These are phyloP conservation scores for Hydrotaea diabolus DNA, from an alignment of 2,888 invertebrate species.

Conservation along the genomic window DNA sequence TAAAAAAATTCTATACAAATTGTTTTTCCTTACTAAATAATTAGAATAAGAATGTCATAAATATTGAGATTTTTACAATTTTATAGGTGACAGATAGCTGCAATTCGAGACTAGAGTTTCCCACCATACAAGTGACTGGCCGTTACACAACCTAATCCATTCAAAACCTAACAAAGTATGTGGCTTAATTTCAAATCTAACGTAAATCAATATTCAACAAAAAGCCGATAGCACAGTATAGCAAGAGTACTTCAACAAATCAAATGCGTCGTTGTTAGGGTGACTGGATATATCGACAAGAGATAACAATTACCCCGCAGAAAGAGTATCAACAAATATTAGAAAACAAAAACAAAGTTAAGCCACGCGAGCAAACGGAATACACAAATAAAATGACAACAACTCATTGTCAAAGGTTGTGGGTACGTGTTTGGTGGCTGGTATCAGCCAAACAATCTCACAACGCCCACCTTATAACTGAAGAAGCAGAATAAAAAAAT, in stretches of 20 bases:
- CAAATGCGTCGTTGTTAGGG: background rate
- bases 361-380: constrained; percentile 26
- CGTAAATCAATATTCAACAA: background rate
- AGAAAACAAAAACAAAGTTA: constrained; percentile 7
- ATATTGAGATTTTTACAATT: too few relatives aligned
- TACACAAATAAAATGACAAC: background rate
- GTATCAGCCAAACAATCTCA: background rate
- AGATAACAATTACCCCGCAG: constrained; percentile 10
- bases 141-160: too few relatives aligned
- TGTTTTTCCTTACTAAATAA: too few relatives aligned
- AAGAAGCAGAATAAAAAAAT: background rate
- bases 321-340: constrained; percentile 11
- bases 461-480: constrained; percentile 37
- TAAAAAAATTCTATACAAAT: too few relatives aligned
- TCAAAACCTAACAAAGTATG: too few relatives aligned
- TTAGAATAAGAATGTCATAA: too few relatives aligned
- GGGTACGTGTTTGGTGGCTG: background rate
- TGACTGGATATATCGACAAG: background rate
- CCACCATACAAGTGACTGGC: too few relatives aligned
- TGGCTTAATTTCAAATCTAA: too few relatives aligned
- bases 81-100: too few relatives aligned
- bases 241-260: background rate
- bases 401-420: constrained; percentile 10
- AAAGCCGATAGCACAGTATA: background rate
- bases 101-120: too few relatives aligned